Percentiles rank a stretch among this genome's conserved stretches.
These are phyloP conservation scores for Hylomyscus alleni DNA, from an alignment of 2,797 vertebrate species.

Conservation along the genomic window DNA sequence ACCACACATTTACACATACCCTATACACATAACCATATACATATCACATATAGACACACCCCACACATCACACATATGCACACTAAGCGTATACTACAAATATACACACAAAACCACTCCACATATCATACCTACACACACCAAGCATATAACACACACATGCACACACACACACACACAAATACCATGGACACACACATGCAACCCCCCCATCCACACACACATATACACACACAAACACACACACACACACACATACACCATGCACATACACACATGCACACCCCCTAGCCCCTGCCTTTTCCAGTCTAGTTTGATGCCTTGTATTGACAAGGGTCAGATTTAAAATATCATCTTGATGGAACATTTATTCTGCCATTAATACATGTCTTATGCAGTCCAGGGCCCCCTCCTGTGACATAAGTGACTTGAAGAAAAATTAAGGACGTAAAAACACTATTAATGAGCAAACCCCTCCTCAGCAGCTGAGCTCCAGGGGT, in stretches of 20 bases:
- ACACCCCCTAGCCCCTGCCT: not conserved
- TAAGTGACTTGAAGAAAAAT: slow-evolving; percentile 55
- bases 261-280: not conserved
- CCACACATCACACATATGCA: too few relatives aligned
- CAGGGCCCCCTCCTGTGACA: not conserved
- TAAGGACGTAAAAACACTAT: slow-evolving; percentile 60
- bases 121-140: not conserved
- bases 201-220: too few relatives aligned
- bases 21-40: not conserved
- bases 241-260: not conserved
- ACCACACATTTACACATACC: not conserved
- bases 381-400: not conserved
- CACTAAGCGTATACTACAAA: not conserved
- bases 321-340: not conserved
- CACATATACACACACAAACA: not conserved
- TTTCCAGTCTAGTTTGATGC: not conserved
- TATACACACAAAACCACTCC: too few relatives aligned
- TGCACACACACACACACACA: not conserved
- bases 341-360: slow-evolving; percentile 9
- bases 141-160: too few relatives aligned
- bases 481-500: slow-evolving; percentile 69
- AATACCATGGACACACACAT: too few relatives aligned
- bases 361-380: not conserved
- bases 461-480: slow-evolving; percentile 72
- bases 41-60: not conserved